Percentiles rank a stretch among this genome's conserved stretches.
Evolutionary conservation across 2,797 vertebrate genomes (phyloP).

Genomic region (Babyrousa celebensis): DNA sequence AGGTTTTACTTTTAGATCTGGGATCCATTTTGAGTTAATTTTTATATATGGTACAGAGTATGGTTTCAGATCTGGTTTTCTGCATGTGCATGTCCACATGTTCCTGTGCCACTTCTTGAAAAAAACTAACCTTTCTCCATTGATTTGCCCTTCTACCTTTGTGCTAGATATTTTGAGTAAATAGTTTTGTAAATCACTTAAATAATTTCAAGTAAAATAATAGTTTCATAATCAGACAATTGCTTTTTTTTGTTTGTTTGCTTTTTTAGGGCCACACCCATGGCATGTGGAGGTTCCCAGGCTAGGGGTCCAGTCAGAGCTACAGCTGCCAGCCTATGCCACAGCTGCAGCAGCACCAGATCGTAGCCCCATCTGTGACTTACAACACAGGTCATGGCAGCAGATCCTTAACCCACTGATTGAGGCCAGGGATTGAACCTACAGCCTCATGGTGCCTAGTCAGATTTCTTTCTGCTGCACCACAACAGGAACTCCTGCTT

Average conservation of each 20-base stretch:
- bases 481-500: background rate
- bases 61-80: background rate
- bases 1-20: slow-evolving; percentile 46
- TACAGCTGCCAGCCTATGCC: too few relatives aligned
- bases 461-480: too few relatives aligned
- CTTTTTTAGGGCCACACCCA: background rate
- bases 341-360: too few relatives aligned
- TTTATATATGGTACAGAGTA: background rate
- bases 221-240: slow-evolving; percentile 8
- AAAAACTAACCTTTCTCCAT: background rate
- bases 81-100: background rate
- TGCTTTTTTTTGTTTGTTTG: slow-evolving; percentile 23
- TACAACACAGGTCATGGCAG: too few relatives aligned
- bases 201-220: slow-evolving; percentile 12
- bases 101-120: background rate
- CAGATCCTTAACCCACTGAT: too few relatives aligned
- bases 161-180: slow-evolving; percentile 44
- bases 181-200: slow-evolving; percentile 38
- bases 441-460: too few relatives aligned
- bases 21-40: slow-evolving; percentile 40
- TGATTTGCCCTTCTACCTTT: slow-evolving; percentile 1
- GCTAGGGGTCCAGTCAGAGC: too few relatives aligned
- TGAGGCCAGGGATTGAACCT: too few relatives aligned
- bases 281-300: too few relatives aligned
- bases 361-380: too few relatives aligned